Base-by-base conservation (phyloP, 2,797 vertebrate species). In the Podarcis lilfordi region DNA sequence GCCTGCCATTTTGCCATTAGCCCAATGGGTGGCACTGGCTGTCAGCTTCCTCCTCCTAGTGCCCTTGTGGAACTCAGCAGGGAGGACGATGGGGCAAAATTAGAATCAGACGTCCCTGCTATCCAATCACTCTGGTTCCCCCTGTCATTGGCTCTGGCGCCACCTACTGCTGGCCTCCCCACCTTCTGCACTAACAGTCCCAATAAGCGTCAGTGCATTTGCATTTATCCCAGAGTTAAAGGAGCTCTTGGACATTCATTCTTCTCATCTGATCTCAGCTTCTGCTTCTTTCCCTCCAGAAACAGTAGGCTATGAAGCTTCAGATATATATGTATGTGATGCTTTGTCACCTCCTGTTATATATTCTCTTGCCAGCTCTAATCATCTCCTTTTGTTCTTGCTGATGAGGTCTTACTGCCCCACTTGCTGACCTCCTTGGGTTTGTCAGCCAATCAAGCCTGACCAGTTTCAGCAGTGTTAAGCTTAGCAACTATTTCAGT, bases 401-500 rank as follows among this genome's bases (percentile, higher is more conserved):
- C 94, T 95, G 95, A 96, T 96, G 94, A 96, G 90, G 90, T 94
- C 95, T 92, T 88, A 90, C 77, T 86, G 91, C 91, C 94, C 91
- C 89, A 93, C 92, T 93, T 80, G 90, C 87, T 96, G 95, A 96
- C 95, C 96, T 95, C 93, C 95, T 87, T 27, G 43, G 94, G 91
- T 93, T 95, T 69, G 17, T 76, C 92, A 95, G 93, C 92, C 96
- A 96, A 95, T 96, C 95, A 95, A 92, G 90, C 93, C 93, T 84
- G 92, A 93, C 90, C 86, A 86, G 35, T 89, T 95, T 93, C 92
- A 94, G 94, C 94, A 87, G 93, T 93, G 93, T 94, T 96, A 96
- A 96, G 95, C 95, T 95, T 95, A 93, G 93, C 91, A 93, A 95
- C 93, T 93, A 93, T 95, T 96, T 94, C 94, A 91, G 93, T 93